Conservation (phyloP, 2,113 vertebrate species). For the Phalacrocorax brasilianus region DNA sequence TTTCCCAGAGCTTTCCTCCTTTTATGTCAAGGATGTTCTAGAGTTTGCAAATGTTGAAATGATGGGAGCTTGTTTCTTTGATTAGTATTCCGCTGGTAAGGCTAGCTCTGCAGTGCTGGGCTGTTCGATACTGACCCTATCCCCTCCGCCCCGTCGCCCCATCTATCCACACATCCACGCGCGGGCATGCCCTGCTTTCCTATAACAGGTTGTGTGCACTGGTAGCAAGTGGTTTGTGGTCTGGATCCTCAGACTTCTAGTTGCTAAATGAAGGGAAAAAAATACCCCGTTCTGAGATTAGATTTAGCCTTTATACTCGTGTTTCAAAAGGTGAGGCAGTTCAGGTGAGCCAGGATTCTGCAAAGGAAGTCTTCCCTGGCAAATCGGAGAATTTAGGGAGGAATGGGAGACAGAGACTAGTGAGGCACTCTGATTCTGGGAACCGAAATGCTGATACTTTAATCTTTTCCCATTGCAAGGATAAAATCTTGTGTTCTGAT, state of each 20-base stretch:
- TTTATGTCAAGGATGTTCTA: neutral
- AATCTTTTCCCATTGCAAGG: neutral
- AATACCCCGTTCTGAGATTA: neutral
- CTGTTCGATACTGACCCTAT: conserved; percentile 58
- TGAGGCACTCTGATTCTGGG: neutral
- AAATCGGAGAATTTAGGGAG: neutral
- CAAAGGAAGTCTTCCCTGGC: neutral
- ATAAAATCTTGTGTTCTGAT: conserved; percentile 17
- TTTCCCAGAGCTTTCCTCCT: neutral
- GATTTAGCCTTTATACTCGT: neutral
- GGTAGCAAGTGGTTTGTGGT: neutral
- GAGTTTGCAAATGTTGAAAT: conserved; percentile 33
- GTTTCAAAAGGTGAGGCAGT: conserved; percentile 48
- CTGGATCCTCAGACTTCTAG: neutral
- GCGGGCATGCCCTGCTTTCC: neutral
- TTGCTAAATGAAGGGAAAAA: neutral
- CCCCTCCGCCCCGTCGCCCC: neutral
- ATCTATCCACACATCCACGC: neutral
- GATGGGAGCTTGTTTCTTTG: conserved; percentile 12
- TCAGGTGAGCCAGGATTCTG: conserved; percentile 58
- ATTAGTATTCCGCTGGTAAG: conserved; percentile 78
- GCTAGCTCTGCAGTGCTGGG: conserved; percentile 70
- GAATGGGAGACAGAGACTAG: neutral
- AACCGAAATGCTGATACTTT: conserved; percentile 3
- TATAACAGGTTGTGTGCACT: neutral